These are phyloP conservation scores for Chesias legatella DNA, from an alignment of 2,888 invertebrate species.

Conservation along the genomic window DNA sequence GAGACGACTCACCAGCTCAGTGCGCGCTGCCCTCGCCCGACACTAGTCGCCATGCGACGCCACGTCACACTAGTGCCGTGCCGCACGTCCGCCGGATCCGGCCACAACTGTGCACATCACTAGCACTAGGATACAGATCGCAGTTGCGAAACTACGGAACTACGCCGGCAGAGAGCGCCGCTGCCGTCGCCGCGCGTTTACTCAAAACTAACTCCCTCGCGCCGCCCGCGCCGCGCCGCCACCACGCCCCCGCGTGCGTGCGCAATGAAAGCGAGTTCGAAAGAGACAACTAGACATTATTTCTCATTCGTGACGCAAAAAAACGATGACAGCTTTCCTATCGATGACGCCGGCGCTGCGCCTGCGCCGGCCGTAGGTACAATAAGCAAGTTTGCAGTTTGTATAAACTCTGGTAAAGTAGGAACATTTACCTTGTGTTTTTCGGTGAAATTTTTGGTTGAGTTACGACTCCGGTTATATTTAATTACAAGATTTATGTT, in stretches of 20 bases:
- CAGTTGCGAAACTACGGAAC: slow-evolving; percentile 60
- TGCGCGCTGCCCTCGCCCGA: slow-evolving; percentile 42
- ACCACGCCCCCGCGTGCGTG: slow-evolving; percentile 35
- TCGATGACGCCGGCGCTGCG: slow-evolving; percentile 32
- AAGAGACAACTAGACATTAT: slow-evolving; percentile 69
- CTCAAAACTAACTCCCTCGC: slow-evolving; percentile 73
- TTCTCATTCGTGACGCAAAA: slow-evolving; percentile 57
- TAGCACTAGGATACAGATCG: slow-evolving; percentile 63
- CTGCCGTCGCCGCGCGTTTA: slow-evolving; percentile 65
- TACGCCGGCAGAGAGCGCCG: slow-evolving; percentile 70
- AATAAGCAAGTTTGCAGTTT: slow-evolving; percentile 33
- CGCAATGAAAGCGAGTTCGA: slow-evolving; percentile 68
- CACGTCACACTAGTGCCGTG: slow-evolving; percentile 35
- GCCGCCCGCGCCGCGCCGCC: slow-evolving; percentile 37
- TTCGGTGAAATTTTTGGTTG: background rate
- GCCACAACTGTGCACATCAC: slow-evolving; percentile 59
- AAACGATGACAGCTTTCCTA: slow-evolving; percentile 59
- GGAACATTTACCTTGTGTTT: slow-evolving; percentile 1
- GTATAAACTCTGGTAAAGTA: slow-evolving; percentile 6
- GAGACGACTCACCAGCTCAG: slow-evolving; percentile 53
- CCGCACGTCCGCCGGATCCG: slow-evolving; percentile 50
- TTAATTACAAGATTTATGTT: background rate
- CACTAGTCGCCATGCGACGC: slow-evolving; percentile 35
- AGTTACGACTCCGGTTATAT: background rate
- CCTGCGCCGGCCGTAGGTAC: slow-evolving; percentile 31